Conservation (phyloP, 92 coral and sea anemone species). For the Pocillopora grandis region DNA sequence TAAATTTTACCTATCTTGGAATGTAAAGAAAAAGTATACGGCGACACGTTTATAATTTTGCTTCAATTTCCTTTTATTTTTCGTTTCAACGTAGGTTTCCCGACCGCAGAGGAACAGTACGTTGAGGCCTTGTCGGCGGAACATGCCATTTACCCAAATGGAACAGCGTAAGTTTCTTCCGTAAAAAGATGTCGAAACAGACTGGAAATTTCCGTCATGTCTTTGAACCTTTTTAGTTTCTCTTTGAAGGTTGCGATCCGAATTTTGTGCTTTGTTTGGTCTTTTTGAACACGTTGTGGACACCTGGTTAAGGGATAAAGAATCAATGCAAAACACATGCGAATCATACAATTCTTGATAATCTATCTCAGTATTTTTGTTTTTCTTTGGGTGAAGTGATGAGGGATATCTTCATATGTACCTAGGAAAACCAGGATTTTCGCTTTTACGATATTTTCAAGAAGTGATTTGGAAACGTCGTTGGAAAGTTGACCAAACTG, state of each 20-base stretch:
- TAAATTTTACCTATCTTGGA: background rate
- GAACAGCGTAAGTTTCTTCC: constrained; percentile 78
- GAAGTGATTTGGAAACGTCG: background rate
- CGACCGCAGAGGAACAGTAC: constrained; percentile 89
- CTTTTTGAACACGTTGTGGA: constrained; percentile 74
- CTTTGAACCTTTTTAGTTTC: background rate
- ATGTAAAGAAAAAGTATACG: background rate
- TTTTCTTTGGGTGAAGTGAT: constrained; percentile 5
- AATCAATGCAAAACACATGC: constrained; percentile 63
- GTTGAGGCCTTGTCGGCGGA: constrained; percentile 81
- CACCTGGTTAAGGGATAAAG: constrained; percentile 80
- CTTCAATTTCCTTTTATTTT: background rate
- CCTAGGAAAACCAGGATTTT: background rate
- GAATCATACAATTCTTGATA: constrained; percentile 39
- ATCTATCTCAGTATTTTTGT: constrained; percentile 5
- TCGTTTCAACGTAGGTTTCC: constrained; percentile 74
- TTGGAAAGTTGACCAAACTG: constrained; percentile 2
- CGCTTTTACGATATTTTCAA: background rate
- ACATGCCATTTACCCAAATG: constrained; percentile 88
- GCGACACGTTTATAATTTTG: background rate
- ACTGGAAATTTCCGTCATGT: background rate
- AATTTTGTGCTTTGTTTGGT: constrained; percentile 56
- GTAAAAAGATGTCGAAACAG: background rate
- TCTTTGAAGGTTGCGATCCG: constrained; percentile 5
- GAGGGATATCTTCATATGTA: background rate